Percentiles rank a stretch among this genome's conserved stretches.
These are phyloP conservation scores for Argentina silus DNA, from an alignment of 2,797 vertebrate genomes.

Conservation along the genomic window DNA sequence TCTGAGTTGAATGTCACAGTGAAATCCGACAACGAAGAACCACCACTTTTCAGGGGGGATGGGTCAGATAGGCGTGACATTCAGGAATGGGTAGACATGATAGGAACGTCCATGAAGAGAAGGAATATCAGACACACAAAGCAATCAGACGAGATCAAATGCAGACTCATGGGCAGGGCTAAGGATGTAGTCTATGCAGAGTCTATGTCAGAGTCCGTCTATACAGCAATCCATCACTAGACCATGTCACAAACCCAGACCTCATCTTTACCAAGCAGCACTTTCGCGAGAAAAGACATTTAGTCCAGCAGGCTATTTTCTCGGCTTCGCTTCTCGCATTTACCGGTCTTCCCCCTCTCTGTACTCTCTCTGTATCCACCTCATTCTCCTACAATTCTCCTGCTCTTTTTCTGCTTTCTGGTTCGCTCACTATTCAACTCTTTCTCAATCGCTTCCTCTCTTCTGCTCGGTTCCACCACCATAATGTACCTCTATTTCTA, in stretches of 20 bases:
- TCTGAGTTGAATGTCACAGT: neutral
- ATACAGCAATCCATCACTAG: neutral
- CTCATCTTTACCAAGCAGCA: neutral
- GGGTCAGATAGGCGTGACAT: neutral
- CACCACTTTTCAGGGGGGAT: neutral
- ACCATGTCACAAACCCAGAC: neutral
- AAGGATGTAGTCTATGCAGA: too few relatives aligned
- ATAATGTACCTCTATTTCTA: neutral
- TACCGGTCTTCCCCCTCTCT: neutral
- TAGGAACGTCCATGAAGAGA: neutral
- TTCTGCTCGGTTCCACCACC: neutral
- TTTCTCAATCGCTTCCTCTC: neutral
- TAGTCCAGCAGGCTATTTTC: too few relatives aligned
- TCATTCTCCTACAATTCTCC: neutral
- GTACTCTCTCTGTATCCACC: neutral
- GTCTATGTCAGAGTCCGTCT: too few relatives aligned
- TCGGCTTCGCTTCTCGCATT: too few relatives aligned
- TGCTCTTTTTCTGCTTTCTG: neutral
- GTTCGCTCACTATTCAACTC: neutral
- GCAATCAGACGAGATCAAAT: neutral
- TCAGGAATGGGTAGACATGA: neutral
- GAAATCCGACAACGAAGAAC: neutral
- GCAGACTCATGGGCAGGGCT: neutral
- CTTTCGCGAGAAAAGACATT: too few relatives aligned
- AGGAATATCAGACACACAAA: neutral